Conservation (phyloP, 2,888 invertebrate species). For the Zhuqinia jingwanae region DNA sequence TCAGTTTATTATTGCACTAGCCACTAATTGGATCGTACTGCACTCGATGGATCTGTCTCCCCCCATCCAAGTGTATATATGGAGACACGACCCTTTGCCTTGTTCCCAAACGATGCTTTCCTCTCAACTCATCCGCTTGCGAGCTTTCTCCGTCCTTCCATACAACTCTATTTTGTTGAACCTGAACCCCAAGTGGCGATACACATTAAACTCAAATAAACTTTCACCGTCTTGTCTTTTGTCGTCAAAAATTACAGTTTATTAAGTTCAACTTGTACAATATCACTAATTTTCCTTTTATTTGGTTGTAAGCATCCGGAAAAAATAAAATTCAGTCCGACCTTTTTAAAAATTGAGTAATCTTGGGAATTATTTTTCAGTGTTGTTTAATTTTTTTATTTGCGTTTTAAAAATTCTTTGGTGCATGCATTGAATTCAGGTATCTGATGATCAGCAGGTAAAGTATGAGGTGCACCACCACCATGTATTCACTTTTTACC, state of each 20-base stretch:
- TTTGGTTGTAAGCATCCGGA: constrained; percentile 32
- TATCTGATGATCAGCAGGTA: constrained; percentile 64
- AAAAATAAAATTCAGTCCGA: not conserved
- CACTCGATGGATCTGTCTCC: constrained; percentile 14
- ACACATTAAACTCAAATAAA: too few relatives aligned
- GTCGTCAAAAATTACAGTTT: too few relatives aligned
- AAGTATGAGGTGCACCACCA: constrained; percentile 13
- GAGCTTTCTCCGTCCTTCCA: too few relatives aligned
- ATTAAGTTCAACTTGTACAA: too few relatives aligned
- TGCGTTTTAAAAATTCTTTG: constrained; percentile 52
- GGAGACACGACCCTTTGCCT: not conserved
- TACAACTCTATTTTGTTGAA: too few relatives aligned
- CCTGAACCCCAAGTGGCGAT: too few relatives aligned
- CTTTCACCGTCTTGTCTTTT: too few relatives aligned
- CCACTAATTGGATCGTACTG: too few relatives aligned
- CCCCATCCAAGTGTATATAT: not conserved
- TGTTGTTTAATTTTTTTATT: too few relatives aligned
- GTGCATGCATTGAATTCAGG: constrained; percentile 62
- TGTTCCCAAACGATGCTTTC: not conserved
- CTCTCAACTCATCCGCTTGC: too few relatives aligned
- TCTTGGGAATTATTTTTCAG: too few relatives aligned
- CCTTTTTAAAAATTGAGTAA: constrained; percentile 8
- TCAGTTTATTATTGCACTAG: constrained; percentile 35
- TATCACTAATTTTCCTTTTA: not conserved
- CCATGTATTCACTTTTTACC: too few relatives aligned